Evolutionary conservation across 1,140 invertebrate genomes (phyloP).

Genomic region (Drosophila kurseongensis): DNA sequence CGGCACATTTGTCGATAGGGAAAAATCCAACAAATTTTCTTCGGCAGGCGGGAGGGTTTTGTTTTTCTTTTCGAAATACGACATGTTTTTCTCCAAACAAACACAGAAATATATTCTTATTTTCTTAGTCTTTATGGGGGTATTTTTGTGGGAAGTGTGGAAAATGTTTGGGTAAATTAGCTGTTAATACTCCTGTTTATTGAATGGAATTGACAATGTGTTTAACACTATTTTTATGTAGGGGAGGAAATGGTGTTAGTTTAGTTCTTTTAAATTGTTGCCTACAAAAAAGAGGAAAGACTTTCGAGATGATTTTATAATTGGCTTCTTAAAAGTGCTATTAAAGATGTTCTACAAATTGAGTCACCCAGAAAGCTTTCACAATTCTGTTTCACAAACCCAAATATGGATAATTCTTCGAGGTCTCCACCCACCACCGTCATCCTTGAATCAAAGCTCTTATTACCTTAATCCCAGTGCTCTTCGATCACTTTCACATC

Average conservation of each 20-base stretch:
- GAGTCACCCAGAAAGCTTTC: not conserved
- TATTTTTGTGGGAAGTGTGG: constrained; percentile 32
- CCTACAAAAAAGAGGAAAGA: not conserved
- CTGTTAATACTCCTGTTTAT: constrained; percentile 42
- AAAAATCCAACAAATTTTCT: constrained; percentile 23
- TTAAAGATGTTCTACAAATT: not conserved
- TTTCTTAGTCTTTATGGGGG: constrained; percentile 34
- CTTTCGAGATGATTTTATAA: no score
- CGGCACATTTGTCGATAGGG: constrained; percentile 34
- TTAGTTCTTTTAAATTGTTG: not conserved
- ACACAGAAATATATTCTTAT: constrained; percentile 40
- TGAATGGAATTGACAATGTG: constrained; percentile 21
- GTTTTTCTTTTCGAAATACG: constrained; percentile 49
- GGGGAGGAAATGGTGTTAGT: not conserved
- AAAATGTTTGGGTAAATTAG: constrained; percentile 31
- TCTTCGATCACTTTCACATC: constrained; percentile 31
- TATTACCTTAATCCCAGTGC: constrained; percentile 12
- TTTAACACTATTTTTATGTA: not conserved
- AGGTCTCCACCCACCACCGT: constrained; percentile 3
- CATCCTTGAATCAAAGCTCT: not conserved
- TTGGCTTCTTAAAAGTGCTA: no score
- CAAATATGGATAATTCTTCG: not conserved
- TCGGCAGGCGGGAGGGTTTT: constrained; percentile 28
- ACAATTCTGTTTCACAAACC: no score
- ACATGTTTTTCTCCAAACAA: constrained; percentile 60